A percentile compares a stretch with the other conserved stretches of the same genome.
Conservation (phyloP, 2,888 invertebrate species). For the Amphipyra tragopoginis region DNA sequence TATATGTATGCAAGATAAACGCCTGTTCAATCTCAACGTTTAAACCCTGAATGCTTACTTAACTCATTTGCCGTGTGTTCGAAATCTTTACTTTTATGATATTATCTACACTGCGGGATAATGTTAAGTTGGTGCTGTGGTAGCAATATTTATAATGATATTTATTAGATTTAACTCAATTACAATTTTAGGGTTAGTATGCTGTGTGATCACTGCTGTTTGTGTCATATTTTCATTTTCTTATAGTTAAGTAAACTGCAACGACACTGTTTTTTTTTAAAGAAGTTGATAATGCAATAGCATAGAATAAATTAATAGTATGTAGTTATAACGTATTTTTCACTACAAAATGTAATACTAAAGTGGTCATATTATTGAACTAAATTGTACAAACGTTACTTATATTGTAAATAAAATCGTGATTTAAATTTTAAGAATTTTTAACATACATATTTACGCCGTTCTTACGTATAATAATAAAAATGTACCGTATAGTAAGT, state of each 20-base stretch:
- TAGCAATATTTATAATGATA: conserved; percentile 24
- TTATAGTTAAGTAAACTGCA: not conserved
- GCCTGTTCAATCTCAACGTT: too few relatives aligned
- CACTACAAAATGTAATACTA: too few relatives aligned
- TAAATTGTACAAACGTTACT: conserved; percentile 44
- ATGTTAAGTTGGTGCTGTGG: conserved; percentile 15
- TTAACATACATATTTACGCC: conserved; percentile 21
- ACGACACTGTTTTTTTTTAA: too few relatives aligned
- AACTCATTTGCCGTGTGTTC: too few relatives aligned
- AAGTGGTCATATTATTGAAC: not conserved
- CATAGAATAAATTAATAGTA: too few relatives aligned
- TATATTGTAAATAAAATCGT: conserved; percentile 36
- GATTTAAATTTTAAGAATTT: conserved; percentile 35
- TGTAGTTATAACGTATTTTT: too few relatives aligned
- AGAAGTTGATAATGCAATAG: too few relatives aligned
- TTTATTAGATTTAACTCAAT: not conserved
- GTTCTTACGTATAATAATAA: conserved; percentile 17
- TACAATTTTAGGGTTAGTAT: not conserved
- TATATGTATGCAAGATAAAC: too few relatives aligned
- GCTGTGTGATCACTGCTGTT: not conserved
- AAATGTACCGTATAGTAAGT: too few relatives aligned
- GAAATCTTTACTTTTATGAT: too few relatives aligned
- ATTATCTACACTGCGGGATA: too few relatives aligned
- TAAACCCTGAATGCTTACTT: too few relatives aligned
- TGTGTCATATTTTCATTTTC: conserved; percentile 5